A percentile compares a stretch with the other conserved stretches of the same genome.
Conservation (phyloP, 2,888 invertebrate species). For the Therioaphis trifolii region DNA sequence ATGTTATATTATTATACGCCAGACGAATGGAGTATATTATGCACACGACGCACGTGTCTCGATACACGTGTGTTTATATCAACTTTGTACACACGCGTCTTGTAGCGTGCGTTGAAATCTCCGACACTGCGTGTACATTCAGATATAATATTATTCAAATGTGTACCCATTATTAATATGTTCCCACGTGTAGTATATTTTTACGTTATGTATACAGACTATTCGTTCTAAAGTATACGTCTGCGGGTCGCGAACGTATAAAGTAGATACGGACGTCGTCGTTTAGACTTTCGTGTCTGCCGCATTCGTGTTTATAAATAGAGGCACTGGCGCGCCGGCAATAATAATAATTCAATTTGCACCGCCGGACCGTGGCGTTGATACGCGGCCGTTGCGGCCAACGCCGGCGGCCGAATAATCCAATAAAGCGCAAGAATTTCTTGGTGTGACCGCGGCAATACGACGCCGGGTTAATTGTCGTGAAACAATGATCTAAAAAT, state of each 20-base stretch:
- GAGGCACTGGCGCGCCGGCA: neutral
- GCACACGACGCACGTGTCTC: neutral
- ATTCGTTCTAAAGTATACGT: no score
- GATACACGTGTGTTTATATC: neutral
- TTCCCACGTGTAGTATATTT: neutral
- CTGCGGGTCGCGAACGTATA: neutral
- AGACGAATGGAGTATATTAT: neutral
- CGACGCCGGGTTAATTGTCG: slow-evolving; percentile 26
- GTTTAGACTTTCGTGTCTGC: neutral
- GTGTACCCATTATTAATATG: neutral
- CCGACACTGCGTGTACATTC: neutral
- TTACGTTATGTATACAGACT: neutral
- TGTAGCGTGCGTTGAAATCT: slow-evolving; percentile 20
- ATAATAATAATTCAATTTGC: slow-evolving; percentile 13
- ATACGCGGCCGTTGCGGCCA: neutral
- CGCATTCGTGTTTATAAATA: neutral
- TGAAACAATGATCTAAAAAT: slow-evolving; percentile 51
- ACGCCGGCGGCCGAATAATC: slow-evolving; percentile 21
- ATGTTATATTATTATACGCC: neutral
- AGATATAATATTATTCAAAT: no score
- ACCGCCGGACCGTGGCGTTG: neutral
- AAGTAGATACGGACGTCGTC: no score
- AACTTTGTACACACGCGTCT: neutral
- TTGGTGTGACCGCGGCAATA: slow-evolving; percentile 40
- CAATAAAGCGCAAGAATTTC: slow-evolving; percentile 42